Base-by-base conservation (phyloP, 2,797 vertebrate species). In the Spinus olivaceus region DNA sequence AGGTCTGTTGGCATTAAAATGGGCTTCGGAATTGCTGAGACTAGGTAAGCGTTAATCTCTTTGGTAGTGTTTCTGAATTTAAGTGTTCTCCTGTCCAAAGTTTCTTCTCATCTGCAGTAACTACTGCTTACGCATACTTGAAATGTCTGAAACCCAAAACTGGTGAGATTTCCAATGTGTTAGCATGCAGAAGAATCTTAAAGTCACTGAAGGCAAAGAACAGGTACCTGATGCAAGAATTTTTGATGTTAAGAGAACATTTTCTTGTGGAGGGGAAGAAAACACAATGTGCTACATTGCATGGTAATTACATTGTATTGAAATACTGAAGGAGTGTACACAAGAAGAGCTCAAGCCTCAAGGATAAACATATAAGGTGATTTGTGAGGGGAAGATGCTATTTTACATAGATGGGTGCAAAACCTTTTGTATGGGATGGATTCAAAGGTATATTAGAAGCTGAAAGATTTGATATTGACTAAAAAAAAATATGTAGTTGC, bases 111-210 rank as follows among this genome's bases (percentile, higher is more conserved):
- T 51, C 14, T 77, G 28, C 30, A 33, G 22, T 77, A 50, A 33
- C 71, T 70, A 14, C 21, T 57, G n/a, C 21, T 51, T 64, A 27
- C 0, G 0, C 17, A 23, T 64, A 11, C 18, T 30, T 59, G n/a
- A 50, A 51, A 32, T 41, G 57, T 77, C 50, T 83, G 57, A 51
- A 39, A 41, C 39, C 57, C 57, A 56, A 44, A 57, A 51, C 44
- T 89, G 1, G 6, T 57, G 37, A 46, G 12, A 32, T 71, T 89
- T 77, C 37, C 39, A 32, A 33, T 32, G 10, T 71, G 32, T 59
- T 57, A 39, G 46, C 57, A 39, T 59, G 51, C 39, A 71, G 41
- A 64, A 46, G 37, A 83, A 51, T 59, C 10, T 33, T 56, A 20
- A 77, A 77, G 65, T 51, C 25, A 22, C 13, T 57, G n/a, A 64